Percentiles rank a stretch among this genome's conserved stretches.
Conservation (phyloP, 2,797 vertebrate genomes). For the Lerista edwardsae region DNA sequence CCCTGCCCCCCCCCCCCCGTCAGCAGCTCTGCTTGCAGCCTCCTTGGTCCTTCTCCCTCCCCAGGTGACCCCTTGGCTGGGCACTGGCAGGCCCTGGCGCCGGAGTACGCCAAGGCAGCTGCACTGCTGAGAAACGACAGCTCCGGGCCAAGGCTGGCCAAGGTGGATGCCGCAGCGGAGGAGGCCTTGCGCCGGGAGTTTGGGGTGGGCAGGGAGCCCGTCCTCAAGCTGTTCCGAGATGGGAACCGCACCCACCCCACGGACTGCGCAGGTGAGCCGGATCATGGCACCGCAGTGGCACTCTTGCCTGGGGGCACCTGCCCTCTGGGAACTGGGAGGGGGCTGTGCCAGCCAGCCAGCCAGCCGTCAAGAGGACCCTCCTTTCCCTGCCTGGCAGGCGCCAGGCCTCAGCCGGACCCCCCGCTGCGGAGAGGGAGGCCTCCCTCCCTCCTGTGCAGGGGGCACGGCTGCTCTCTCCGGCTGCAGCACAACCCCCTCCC, state of each 20-base stretch:
- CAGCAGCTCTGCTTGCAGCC: no score
- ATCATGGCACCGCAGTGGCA: rapidly evolving
- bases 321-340: no score
- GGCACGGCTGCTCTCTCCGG: no score
- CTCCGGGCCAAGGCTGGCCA: constrained; percentile 75
- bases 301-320: rapidly evolving
- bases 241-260: constrained; percentile 83
- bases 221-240: constrained; percentile 82
- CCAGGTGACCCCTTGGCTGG: constrained; percentile 90
- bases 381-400: no score
- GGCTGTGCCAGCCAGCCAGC: no score
- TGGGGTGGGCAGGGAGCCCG: constrained; percentile 79
- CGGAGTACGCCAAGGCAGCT: constrained; percentile 81
- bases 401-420: no score
- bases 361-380: no score
- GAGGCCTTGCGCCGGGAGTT: constrained; percentile 83
- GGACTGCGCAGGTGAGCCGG: constrained; percentile 81
- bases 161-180: constrained; percentile 84
- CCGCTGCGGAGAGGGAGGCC: no score
- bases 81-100: constrained; percentile 85
- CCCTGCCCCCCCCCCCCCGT: no score
- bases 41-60: not conserved
- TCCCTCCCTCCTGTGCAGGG: no score
- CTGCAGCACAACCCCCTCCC: no score
- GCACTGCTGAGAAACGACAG: constrained; percentile 75